A percentile compares a stretch with the other conserved stretches of the same genome.
Conservation (phyloP, 2,113 vertebrate species). For the Epinephelus cyanopodus region DNA sequence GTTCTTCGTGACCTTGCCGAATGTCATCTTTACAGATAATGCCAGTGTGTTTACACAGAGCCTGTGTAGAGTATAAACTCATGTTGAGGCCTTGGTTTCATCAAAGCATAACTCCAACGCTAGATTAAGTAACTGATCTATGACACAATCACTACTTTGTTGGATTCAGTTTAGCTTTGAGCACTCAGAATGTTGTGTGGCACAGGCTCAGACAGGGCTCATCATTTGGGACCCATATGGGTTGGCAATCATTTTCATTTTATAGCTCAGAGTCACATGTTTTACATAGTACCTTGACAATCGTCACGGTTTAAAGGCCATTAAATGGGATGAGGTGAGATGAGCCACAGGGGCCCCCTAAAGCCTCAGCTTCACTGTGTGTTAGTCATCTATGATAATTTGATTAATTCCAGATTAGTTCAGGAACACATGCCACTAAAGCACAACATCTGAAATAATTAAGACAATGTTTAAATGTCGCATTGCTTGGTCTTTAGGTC, state of each 20-base stretch:
- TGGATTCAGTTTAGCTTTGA: not conserved
- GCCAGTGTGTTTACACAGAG: too few relatives aligned
- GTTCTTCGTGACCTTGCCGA: too few relatives aligned
- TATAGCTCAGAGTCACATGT: not conserved
- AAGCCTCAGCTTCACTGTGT: not conserved
- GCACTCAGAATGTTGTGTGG: not conserved
- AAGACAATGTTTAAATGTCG: not conserved
- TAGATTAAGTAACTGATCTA: too few relatives aligned
- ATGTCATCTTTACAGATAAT: not conserved
- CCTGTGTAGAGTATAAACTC: too few relatives aligned
- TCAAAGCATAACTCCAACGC: too few relatives aligned
- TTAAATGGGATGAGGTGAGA: too few relatives aligned
- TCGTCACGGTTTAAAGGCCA: too few relatives aligned
- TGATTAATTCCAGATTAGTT: not conserved
- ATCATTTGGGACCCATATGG: not conserved
- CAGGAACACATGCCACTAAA: not conserved
- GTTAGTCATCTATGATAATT: not conserved
- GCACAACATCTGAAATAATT: not conserved
- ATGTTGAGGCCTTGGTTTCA: too few relatives aligned
- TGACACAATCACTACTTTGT: not conserved
- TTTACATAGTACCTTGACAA: not conserved
- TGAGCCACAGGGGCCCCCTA: not conserved
- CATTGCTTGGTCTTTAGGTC: not conserved
- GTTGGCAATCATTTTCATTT: not conserved
- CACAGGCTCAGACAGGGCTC: not conserved